Evolutionary conservation across 2,797 vertebrate genomes (phyloP).

Genomic region (Anabacerthia variegaticeps): DNA sequence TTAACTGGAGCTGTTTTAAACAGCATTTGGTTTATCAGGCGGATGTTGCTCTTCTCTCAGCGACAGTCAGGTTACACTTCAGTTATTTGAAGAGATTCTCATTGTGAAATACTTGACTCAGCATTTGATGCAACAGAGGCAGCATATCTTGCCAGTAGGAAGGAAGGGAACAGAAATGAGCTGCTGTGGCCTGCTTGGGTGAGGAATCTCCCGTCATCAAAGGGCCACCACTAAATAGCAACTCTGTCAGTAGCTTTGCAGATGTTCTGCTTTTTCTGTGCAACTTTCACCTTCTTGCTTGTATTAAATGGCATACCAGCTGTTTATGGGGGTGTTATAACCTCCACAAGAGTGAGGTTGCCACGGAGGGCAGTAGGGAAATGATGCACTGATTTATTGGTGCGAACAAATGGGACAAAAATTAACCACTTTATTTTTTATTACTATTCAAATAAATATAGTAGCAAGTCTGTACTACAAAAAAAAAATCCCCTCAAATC

Average conservation of each 20-base stretch:
- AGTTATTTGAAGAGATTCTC: constrained; percentile 20
- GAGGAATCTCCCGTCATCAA: fast-evolving
- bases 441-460: constrained; percentile 12
- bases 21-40: not conserved
- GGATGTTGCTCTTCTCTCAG: not conserved
- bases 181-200: not conserved
- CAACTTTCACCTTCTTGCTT: not conserved
- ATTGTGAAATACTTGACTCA: not conserved
- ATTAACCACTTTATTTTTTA: not conserved
- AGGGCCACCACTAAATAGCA: not conserved
- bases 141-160: not conserved
- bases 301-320: not conserved
- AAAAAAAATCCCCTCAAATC: not conserved
- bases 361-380: not conserved
- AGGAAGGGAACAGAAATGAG: not conserved
- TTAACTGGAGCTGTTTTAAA: constrained; percentile 1
- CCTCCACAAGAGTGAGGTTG: not conserved
- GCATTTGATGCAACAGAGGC: not conserved
- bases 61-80: not conserved
- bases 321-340: not conserved
- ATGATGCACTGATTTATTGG: not conserved
- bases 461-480: not conserved
- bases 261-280: not conserved
- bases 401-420: not conserved
- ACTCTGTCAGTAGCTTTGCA: not conserved